Conservation (phyloP, 2,888 invertebrate genomes). For the Polydrusus pterygomalis region DNA sequence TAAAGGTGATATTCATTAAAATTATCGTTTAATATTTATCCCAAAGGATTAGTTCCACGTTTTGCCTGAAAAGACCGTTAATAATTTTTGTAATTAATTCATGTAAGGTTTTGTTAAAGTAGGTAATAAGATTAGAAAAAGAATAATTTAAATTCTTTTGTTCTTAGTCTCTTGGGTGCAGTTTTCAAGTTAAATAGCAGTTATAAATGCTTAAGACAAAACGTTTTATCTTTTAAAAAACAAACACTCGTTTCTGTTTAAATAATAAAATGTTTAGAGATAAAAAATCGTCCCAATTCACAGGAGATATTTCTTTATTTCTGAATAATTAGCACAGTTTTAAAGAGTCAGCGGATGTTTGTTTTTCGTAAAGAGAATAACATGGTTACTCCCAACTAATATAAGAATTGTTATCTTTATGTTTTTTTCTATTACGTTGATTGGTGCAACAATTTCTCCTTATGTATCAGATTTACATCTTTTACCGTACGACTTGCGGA, state of each 20-base stretch:
- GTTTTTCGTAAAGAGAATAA: no score
- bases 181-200: conserved; percentile 7
- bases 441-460: no score
- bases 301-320: no score
- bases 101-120: neutral
- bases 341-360: neutral
- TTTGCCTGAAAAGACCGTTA: neutral
- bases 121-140: conserved; percentile 2
- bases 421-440: no score
- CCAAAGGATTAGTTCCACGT: neutral
- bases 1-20: neutral
- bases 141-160: conserved; percentile 10
- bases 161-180: neutral
- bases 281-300: neutral
- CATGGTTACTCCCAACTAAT: no score
- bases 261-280: neutral
- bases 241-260: neutral
- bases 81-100: neutral
- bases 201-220: conserved; percentile 2
- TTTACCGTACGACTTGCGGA: no score
- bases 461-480: no score
- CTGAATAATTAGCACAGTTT: no score
- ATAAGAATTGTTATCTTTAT: no score
- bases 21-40: conserved; percentile 8
- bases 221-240: conserved; percentile 6